phyloP scores from a whole-genome alignment of 2,113 vertebrate genomes.

The Myrmophylax atrothorax region DNA sequence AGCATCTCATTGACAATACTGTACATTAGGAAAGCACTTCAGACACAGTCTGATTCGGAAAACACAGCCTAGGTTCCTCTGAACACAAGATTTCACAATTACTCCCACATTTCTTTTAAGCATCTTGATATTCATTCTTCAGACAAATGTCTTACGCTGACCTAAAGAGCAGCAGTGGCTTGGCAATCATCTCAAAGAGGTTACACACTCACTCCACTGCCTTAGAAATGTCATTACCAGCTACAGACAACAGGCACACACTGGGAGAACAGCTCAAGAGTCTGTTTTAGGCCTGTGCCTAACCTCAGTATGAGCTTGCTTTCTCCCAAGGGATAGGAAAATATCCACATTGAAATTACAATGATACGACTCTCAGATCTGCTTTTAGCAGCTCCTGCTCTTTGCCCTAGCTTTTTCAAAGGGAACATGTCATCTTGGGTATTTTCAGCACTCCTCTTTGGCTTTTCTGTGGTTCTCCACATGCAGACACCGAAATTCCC shows the following conservation, averaged over 20 bases:
- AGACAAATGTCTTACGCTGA: neutral
- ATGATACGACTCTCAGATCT: neutral
- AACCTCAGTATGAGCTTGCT: neutral
- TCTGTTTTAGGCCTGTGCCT: neutral
- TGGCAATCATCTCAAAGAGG: neutral
- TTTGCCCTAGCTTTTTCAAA: neutral
- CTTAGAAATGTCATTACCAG: neutral
- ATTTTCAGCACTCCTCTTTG: conserved; percentile 1
- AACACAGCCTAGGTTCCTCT: neutral
- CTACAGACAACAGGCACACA: neutral
- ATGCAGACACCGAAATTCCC: neutral
- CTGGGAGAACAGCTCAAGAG: neutral
- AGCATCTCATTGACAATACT: neutral
- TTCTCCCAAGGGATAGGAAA: neutral
- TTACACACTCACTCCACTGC: neutral
- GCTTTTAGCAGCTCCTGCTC: conserved; percentile 1
- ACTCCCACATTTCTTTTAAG: neutral
- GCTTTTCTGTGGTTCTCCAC: conserved; percentile 54
- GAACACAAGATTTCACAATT: neutral
- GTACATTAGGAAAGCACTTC: neutral
- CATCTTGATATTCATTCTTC: neutral
- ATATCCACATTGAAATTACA: neutral
- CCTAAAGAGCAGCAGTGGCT: neutral
- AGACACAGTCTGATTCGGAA: neutral
- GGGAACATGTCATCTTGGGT: neutral